Conservation (phyloP, 2,113 vertebrate species). For the Saimiri boliviensis region DNA sequence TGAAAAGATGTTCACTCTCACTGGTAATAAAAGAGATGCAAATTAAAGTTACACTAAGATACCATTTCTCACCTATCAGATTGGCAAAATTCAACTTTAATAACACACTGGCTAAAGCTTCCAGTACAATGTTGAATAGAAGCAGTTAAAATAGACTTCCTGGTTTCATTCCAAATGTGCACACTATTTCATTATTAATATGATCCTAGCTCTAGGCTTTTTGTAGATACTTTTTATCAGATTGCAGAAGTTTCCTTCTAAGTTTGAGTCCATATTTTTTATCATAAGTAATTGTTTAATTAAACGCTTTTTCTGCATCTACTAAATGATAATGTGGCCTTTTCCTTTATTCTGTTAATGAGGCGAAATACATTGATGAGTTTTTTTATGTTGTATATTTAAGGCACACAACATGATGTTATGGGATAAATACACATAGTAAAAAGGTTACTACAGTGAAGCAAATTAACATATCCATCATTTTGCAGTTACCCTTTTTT, state of each 20-base stretch:
- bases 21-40: constrained; percentile 41
- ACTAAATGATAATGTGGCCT: not conserved
- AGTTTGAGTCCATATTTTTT: constrained; percentile 30
- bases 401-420: not conserved
- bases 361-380: not conserved
- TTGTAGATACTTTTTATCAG: constrained; percentile 2
- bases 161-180: not conserved
- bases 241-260: constrained; percentile 7
- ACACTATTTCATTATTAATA: constrained; percentile 28
- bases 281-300: constrained; percentile 15
- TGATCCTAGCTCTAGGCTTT: not conserved
- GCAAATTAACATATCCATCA: not conserved
- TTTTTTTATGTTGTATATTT: not conserved
- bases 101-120: not conserved
- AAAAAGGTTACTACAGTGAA: not conserved
- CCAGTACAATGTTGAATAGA: constrained; percentile 18
- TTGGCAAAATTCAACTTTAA: constrained; percentile 42
- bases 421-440: not conserved
- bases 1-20: constrained; percentile 17
- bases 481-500: not conserved
- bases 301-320: not conserved
- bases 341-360: not conserved
- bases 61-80: constrained; percentile 47
- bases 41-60: constrained; percentile 51
- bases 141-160: constrained; percentile 24